phyloP scores from a whole-genome alignment of 2,797 vertebrate genomes.

The Xenops minutus region DNA sequence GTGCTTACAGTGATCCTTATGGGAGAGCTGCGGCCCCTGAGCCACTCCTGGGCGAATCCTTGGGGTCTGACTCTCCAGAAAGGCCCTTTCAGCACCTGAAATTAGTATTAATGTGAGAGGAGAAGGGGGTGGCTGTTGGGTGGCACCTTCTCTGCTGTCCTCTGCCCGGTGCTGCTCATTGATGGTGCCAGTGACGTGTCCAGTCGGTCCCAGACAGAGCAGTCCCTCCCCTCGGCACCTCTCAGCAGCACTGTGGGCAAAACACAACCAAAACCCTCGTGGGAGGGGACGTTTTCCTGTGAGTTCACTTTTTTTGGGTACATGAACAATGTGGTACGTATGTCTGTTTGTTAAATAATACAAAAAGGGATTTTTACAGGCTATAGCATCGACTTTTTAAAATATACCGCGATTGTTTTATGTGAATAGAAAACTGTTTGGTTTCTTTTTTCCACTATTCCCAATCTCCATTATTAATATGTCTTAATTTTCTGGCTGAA shows the following conservation, averaged over 20 bases:
- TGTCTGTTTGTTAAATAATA: slow-evolving; percentile 12
- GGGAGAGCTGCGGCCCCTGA: rapidly evolving
- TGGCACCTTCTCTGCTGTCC: neutral
- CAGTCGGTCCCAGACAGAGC: neutral
- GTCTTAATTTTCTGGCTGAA: slow-evolving; percentile 77
- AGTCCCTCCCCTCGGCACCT: neutral
- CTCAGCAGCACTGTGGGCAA: neutral
- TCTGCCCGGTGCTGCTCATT: rapidly evolving
- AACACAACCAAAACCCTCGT: neutral
- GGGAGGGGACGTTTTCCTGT: neutral
- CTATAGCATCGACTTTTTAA: neutral
- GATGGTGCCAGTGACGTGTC: rapidly evolving
- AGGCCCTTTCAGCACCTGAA: neutral
- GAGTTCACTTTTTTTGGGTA: slow-evolving; percentile 46
- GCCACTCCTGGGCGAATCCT: rapidly evolving
- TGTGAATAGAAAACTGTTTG: slow-evolving; percentile 63
- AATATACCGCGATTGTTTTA: neutral
- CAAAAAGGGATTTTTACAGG: slow-evolving; percentile 67
- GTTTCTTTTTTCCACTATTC: slow-evolving; percentile 53
- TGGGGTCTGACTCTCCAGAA: neutral
- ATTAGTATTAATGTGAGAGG: rapidly evolving
- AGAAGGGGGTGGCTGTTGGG: neutral
- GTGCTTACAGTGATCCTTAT: rapidly evolving
- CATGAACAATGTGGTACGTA: slow-evolving; percentile 45
- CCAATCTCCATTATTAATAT: slow-evolving; percentile 69